These are phyloP conservation scores for Sphaeridia pumilis DNA, from an alignment of 2,888 invertebrate species.

Conservation along the genomic window DNA sequence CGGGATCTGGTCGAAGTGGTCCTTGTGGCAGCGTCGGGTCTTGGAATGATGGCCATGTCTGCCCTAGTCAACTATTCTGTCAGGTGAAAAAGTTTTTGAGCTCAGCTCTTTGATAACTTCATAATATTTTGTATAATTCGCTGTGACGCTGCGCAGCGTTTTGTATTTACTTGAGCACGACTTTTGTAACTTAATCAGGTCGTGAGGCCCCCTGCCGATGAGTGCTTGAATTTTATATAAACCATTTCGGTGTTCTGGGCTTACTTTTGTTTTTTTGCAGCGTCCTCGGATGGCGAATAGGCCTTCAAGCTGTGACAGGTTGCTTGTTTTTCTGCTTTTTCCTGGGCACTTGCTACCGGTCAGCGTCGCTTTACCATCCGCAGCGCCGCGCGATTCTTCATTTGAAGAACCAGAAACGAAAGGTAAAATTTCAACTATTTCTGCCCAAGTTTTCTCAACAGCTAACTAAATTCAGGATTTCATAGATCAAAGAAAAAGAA, in stretches of 20 bases:
- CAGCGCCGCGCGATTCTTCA: conserved; percentile 75
- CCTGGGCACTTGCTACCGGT: conserved; percentile 74
- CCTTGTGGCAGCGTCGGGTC: conserved; percentile 71
- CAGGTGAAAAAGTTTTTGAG: conserved; percentile 17
- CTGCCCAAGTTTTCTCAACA: not conserved
- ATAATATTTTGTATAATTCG: not conserved
- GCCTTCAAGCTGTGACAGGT: conserved; percentile 74
- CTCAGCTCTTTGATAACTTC: too few relatives aligned
- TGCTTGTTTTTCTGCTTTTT: conserved; percentile 70
- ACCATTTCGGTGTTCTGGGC: not conserved
- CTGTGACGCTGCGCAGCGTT: too few relatives aligned
- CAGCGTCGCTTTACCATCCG: conserved; percentile 77
- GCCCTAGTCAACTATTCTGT: conserved; percentile 26
- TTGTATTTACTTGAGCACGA: too few relatives aligned
- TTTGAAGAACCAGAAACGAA: conserved; percentile 74
- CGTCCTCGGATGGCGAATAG: conserved; percentile 67
- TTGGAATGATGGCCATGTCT: conserved; percentile 47
- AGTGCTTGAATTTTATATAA: conserved; percentile 7
- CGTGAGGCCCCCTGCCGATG: not conserved
- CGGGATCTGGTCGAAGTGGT: conserved; percentile 79
- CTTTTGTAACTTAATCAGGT: too few relatives aligned
- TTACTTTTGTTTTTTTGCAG: conserved; percentile 40
- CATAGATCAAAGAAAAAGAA: conserved; percentile 52
- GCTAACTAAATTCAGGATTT: not conserved
- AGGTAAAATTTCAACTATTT: conserved; percentile 43